phyloP scores from a whole-genome alignment of 2,113 vertebrate species.

The Hippocampus abdominalis region DNA sequence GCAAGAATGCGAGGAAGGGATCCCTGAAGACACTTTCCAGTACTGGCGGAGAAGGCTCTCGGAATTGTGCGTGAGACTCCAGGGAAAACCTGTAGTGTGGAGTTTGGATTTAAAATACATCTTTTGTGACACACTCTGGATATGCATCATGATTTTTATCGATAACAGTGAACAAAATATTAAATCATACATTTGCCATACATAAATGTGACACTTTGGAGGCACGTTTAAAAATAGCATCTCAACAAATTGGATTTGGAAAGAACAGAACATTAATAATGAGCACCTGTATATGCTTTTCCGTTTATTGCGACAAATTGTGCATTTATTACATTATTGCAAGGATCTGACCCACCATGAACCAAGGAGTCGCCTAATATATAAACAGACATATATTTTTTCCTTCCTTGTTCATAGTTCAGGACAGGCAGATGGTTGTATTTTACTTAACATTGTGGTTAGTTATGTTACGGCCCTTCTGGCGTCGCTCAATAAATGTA shows the following conservation, averaged over 20 bases:
- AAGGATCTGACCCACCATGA: not conserved
- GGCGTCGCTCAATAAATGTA: not conserved
- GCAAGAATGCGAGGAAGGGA: not conserved
- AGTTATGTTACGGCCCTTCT: not conserved
- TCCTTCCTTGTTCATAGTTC: not conserved
- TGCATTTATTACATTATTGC: not conserved
- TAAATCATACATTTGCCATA: not conserved
- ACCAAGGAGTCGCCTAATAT: not conserved
- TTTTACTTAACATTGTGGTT: not conserved
- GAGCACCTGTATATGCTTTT: not conserved
- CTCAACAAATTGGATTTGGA: not conserved
- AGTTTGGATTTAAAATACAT: too few relatives aligned
- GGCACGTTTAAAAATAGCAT: not conserved
- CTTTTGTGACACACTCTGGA: not conserved
- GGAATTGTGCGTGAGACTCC: too few relatives aligned
- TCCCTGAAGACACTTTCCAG: not conserved
- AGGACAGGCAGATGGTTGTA: not conserved
- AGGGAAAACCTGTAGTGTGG: too few relatives aligned
- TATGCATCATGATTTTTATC: not conserved
- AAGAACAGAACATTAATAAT: not conserved
- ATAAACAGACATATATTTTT: not conserved
- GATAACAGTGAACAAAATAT: not conserved
- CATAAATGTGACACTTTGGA: not conserved
- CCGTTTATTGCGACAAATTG: not conserved
- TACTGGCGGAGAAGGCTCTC: not conserved